phyloP scores from a whole-genome alignment of 2,797 vertebrate species.

The Selene dorsalis region DNA sequence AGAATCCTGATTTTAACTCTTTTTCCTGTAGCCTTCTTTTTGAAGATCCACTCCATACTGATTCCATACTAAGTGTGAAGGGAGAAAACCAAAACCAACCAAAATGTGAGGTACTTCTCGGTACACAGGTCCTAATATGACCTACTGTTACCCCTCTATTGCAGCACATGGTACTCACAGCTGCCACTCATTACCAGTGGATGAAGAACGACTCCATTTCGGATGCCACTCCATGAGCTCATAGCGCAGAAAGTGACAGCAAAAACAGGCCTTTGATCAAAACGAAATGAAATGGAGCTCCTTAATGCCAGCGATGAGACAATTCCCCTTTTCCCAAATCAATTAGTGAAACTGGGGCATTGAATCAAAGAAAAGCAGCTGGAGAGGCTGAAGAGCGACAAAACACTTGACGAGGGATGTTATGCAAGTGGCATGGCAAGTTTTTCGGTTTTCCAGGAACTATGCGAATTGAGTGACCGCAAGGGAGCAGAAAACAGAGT shows the following conservation, averaged over 20 bases:
- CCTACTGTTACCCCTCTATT: constrained; percentile 43
- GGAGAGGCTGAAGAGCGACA: constrained; percentile 50
- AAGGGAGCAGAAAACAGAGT: constrained; percentile 20
- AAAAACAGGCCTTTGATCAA: constrained; percentile 68
- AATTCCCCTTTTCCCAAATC: constrained; percentile 69
- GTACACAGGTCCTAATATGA: constrained; percentile 35
- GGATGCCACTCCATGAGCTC: constrained; percentile 74
- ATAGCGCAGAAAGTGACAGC: constrained; percentile 66
- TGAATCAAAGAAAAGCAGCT: constrained; percentile 66
- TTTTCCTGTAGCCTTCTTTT: not conserved
- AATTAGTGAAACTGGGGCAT: constrained; percentile 64
- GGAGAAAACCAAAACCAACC: constrained; percentile 8
- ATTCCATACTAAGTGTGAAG: constrained; percentile 18
- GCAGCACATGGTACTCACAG: constrained; percentile 63
- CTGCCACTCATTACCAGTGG: constrained; percentile 67
- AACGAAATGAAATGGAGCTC: constrained; percentile 61
- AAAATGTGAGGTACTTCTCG: constrained; percentile 28
- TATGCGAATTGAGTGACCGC: constrained; percentile 38
- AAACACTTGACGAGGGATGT: constrained; percentile 46
- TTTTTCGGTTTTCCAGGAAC: constrained; percentile 47
- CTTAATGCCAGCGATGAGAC: constrained; percentile 72
- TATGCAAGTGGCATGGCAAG: constrained; percentile 30
- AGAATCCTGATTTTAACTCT: not conserved
- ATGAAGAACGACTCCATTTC: constrained; percentile 56
- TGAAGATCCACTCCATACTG: constrained; percentile 18